Base-by-base conservation (phyloP, 2,888 invertebrate genomes). In the Polyploca ridens region DNA sequence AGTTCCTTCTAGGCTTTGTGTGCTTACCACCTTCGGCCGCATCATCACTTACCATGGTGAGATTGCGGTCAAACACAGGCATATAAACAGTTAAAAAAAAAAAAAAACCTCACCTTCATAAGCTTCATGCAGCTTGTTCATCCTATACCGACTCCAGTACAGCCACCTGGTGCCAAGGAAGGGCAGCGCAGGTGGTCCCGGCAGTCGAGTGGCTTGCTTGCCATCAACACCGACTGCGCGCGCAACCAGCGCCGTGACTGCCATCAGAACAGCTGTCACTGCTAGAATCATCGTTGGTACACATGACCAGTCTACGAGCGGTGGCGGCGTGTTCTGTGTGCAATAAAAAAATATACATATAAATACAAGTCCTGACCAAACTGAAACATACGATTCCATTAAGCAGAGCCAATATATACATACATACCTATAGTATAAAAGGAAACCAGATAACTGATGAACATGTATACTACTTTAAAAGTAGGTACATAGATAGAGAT, bases 81-180 rank as follows among this genome's bases (percentile, higher is more conserved):
- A n/a, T n/a, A n/a, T n/a, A n/a, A n/a, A n/a, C n/a, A n/a, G n/a
- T n/a, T n/a, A n/a, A n/a, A n/a, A n/a, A n/a, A n/a, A n/a, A n/a
- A n/a, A n/a, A n/a, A n/a, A n/a, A n/a, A 62, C 64, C 33, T 93
- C 87, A 97, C 97, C 97, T 94, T 95, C 95, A 89, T 98, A 97
- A 72, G 96, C 97, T 81, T 97, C 96, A 84, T 97, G 97, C 59
- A 98, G 91, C 83, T 96, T 96, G 71, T 96, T 96, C 90, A 97
- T 95, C 77, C 94, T 95, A 79, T 97, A 97, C 66, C 95, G 94
- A 75, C 94, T 95, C 76, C 96, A 95, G 85, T 96, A 97, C 63
- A 97, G 95, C 98, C 98, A 98, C 64, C 96, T 94, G 5, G 98
- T 97, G 6, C 98, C 98, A 38, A 98, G 79, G 49, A 97, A 88